Base-by-base conservation (phyloP, 2,113 vertebrate genomes). In the Geococcyx californianus region DNA sequence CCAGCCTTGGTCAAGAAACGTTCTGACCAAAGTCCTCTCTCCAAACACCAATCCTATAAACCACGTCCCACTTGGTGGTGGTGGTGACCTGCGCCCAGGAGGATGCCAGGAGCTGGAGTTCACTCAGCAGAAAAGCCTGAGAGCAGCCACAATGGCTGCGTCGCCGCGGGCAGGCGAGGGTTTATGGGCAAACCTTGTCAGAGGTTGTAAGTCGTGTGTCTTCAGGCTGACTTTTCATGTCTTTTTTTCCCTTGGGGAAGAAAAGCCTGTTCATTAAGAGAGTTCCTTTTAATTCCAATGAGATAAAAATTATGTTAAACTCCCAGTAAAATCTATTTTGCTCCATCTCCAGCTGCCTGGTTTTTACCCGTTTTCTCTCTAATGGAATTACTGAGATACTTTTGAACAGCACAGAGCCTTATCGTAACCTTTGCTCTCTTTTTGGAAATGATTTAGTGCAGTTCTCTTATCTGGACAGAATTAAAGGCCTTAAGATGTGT, bases 381-480 rank as follows among this genome's bases (percentile, higher is more conserved):
- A 94, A 93, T 79, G 72, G 90, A 94, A 94, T 94, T 79, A 88
- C 73, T 12, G 75, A 92, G 91, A 81, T 73, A 58, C 31, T 87
- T 95, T 56, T 56, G 85, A 93, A 66, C 29, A 87, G 64, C 80
- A 81, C 10, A 19, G 67, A 59, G 49, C 69, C 58, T 95, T 87
- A 94, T 91, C 90, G 86, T 92, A 91, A 95, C 95, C 92, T 87
- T 84, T 96, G 81, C 74, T 93, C 81, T 64, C 62, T 84, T 86
- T 87, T 77, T 73, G 78, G 95, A 84, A 92, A 79, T 84, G n/a
- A 95, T 95, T 94, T 90, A 93, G 84, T 63, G 76, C 64, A 52
- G 42, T 51, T 82, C 66, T 84, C 72, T 93, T 89, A 94, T 95
- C 94, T 82, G 81, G 75, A 26, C 49, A 70, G 90, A 96, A 92